Evolutionary conservation across 2,888 invertebrate genomes (phyloP).

Genomic region (Neoscelio sp.): DNA sequence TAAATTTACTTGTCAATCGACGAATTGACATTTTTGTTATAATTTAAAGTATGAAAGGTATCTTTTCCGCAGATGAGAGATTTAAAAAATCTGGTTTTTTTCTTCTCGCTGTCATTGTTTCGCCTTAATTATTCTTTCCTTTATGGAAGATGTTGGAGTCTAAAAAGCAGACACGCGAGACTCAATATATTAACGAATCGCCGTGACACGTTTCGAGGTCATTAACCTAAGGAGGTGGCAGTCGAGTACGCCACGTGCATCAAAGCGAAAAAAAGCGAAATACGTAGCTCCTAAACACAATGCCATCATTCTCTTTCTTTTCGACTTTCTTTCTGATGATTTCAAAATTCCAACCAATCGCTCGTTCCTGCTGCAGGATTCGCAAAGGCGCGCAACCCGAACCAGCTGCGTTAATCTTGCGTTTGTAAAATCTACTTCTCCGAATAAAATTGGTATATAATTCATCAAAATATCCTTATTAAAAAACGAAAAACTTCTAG

Average conservation of each 20-base stretch:
- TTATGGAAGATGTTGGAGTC: slow-evolving; percentile 36
- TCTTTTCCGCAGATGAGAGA: too few species aligned
- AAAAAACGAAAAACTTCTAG: too few species aligned
- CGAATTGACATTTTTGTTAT: too few species aligned
- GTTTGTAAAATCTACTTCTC: too few species aligned
- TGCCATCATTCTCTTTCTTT: slow-evolving; percentile 45
- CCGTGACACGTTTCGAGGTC: slow-evolving; percentile 81
- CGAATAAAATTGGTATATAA: too few species aligned
- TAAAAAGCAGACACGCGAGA: slow-evolving; percentile 53
- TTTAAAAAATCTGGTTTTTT: too few species aligned
- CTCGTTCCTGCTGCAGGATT: neutral
- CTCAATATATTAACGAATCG: slow-evolving; percentile 79
- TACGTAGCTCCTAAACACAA: slow-evolving; percentile 33
- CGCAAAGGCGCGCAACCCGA: too few species aligned
- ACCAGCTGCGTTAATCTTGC: too few species aligned
- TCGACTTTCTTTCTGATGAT: slow-evolving; percentile 42
- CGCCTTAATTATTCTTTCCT: slow-evolving; percentile 39
- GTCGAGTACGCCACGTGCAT: slow-evolving; percentile 53
- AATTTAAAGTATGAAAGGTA: too few species aligned
- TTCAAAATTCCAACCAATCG: slow-evolving; percentile 37
- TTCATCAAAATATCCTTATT: too few species aligned
- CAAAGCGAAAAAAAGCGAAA: slow-evolving; percentile 53
- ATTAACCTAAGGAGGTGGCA: slow-evolving; percentile 75
- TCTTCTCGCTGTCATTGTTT: slow-evolving; percentile 26
- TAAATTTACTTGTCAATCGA: too few species aligned